Conservation (phyloP, 2,888 invertebrate genomes). For the Xestia c-nigrum region DNA sequence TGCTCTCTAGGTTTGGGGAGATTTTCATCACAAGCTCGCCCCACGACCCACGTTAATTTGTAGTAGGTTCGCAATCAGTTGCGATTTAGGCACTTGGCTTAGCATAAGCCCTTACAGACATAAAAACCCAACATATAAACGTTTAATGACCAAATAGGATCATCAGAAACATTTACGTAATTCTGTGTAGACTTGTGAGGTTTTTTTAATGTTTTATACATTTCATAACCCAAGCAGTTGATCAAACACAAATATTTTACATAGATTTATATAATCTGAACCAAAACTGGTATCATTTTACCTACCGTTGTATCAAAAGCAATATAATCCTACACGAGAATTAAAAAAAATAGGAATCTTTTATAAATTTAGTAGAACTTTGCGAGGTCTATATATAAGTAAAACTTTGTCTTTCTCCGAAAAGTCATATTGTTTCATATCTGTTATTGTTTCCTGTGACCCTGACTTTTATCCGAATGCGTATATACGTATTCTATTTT, state of each 20-base stretch:
- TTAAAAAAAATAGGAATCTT: conserved; percentile 2
- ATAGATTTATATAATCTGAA: not conserved
- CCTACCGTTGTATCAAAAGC: not conserved
- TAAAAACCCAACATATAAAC: conserved; percentile 65
- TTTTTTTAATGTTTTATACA: conserved; percentile 8
- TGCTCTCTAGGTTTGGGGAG: conserved; percentile 65
- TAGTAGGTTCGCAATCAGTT: conserved; percentile 68
- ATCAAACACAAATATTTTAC: not conserved
- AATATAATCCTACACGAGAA: conserved; percentile 3
- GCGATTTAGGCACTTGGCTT: conserved; percentile 66
- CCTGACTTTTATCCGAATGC: not conserved
- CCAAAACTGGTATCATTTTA: not conserved
- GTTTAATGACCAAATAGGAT: conserved; percentile 54
- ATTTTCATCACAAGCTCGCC: conserved; percentile 66
- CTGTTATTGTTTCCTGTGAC: conserved; percentile 42
- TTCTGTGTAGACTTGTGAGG: conserved; percentile 1
- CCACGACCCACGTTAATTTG: conserved; percentile 68
- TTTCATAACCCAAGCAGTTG: not conserved
- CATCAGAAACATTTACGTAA: conserved; percentile 20
- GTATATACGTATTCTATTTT: conserved; percentile 19
- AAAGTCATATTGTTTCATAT: conserved; percentile 37
- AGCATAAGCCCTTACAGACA: conserved; percentile 62
- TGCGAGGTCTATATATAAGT: not conserved
- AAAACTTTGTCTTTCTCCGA: conserved; percentile 36
- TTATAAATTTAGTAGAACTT: conserved; percentile 44